phyloP scores from a whole-genome alignment of 2,113 vertebrate species.

The Mohoua ochrocephala region DNA sequence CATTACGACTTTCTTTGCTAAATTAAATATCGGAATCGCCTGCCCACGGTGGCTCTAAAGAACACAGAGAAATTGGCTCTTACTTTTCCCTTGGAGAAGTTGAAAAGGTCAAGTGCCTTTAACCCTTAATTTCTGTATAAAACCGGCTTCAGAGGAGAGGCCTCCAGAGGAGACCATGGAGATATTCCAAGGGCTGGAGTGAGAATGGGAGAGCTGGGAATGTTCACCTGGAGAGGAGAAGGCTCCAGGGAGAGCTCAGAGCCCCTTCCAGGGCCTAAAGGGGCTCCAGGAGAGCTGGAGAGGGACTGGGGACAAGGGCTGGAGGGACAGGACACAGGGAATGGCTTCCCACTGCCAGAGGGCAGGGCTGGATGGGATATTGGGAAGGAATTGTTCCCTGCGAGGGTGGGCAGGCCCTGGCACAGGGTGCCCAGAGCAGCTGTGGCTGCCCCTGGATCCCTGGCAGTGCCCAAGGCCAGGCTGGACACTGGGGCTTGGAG shows the following conservation, averaged over 20 bases:
- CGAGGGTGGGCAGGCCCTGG: background rate
- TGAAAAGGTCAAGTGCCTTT: background rate
- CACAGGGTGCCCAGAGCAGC: background rate
- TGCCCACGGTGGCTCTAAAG: background rate
- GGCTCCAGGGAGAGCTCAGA: background rate
- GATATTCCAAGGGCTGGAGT: background rate
- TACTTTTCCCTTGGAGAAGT: background rate
- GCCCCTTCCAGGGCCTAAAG: background rate
- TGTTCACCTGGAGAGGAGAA: background rate
- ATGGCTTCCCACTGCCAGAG: background rate
- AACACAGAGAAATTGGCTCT: background rate
- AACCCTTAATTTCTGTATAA: background rate
- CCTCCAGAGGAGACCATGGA: background rate
- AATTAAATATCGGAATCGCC: background rate
- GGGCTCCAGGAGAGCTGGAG: background rate
- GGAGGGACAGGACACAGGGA: background rate
- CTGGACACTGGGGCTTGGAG: background rate
- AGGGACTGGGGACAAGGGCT: background rate
- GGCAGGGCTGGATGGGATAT: rapidly evolving
- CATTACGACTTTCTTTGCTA: background rate
- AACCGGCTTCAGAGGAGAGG: background rate
- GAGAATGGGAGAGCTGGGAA: background rate
- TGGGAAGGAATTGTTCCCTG: background rate
- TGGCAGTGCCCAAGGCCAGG: background rate
- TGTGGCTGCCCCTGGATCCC: background rate